Evolutionary conservation across 2,113 vertebrate genomes (phyloP).

Genomic region (Apistogramma diplotaenia): DNA sequence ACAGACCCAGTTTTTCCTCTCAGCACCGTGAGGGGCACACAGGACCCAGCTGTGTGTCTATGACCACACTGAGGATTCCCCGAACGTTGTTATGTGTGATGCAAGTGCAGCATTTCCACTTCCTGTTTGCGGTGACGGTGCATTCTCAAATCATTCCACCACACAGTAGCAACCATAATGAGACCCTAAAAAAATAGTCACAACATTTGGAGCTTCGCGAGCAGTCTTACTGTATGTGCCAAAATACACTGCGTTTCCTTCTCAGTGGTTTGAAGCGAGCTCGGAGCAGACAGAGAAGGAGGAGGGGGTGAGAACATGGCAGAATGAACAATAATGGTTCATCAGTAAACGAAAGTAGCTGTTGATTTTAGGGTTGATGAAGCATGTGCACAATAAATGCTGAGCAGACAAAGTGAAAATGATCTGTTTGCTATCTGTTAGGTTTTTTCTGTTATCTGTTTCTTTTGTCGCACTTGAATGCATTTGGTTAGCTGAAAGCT

Average conservation of each 20-base stretch:
- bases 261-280: slow-evolving; percentile 3
- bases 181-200: neutral
- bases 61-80: slow-evolving; percentile 35
- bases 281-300: neutral
- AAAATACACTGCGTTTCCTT: neutral
- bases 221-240: neutral
- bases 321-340: neutral
- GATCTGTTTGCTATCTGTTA: neutral
- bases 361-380: neutral
- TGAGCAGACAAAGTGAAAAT: neutral
- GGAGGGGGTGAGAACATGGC: neutral
- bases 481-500: neutral
- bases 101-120: slow-evolving; percentile 21
- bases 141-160: neutral
- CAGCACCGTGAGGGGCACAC: neutral
- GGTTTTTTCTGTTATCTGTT: neutral
- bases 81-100: neutral
- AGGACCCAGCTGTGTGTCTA: neutral
- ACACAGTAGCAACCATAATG: neutral
- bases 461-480: neutral
- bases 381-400: neutral
- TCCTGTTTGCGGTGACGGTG: slow-evolving; percentile 39
- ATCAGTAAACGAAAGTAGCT: neutral
- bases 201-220: neutral
- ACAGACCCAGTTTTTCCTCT: neutral